Conservation (phyloP, 2,113 vertebrate genomes). For the Synchiropus splendidus region DNA sequence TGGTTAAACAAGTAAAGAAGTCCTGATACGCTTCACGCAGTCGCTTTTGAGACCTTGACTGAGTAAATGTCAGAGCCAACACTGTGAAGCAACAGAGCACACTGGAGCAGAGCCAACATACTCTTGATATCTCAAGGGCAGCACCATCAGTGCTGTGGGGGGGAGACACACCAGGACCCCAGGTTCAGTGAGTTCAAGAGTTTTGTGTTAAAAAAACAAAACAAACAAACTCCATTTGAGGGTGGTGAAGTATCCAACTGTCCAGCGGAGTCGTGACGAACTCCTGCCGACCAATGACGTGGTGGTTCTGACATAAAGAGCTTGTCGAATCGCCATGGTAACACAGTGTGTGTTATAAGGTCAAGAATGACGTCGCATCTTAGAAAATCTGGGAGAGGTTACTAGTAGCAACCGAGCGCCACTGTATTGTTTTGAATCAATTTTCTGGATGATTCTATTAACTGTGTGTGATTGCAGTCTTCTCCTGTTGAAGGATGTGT, state of each 20-base stretch:
- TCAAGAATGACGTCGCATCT: constrained; percentile 30
- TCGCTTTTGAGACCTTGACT: constrained; percentile 19
- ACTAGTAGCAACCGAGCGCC: too few relatives aligned
- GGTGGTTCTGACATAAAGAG: constrained; percentile 29
- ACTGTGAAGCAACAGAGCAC: constrained; percentile 12
- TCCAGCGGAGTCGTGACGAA: constrained; percentile 27
- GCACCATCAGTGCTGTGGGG: constrained; percentile 3
- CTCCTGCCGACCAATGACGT: constrained; percentile 36
- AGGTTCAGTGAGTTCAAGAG: not conserved
- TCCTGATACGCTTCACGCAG: constrained; percentile 12
- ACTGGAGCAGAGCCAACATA: constrained; percentile 29
- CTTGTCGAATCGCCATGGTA: constrained; percentile 49
- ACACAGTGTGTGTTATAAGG: constrained; percentile 48
- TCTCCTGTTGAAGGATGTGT: too few relatives aligned
- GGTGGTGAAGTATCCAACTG: constrained; percentile 19
- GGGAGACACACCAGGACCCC: constrained; percentile 1
- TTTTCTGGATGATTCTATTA: too few relatives aligned
- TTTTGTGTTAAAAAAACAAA: not conserved
- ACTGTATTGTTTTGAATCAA: too few relatives aligned
- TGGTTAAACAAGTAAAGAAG: too few relatives aligned
- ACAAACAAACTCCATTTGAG: too few relatives aligned
- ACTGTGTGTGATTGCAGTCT: too few relatives aligned
- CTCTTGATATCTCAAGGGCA: constrained; percentile 26
- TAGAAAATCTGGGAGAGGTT: not conserved
- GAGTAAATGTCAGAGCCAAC: constrained; percentile 4